Evolutionary conservation across 2,888 invertebrate species (phyloP), one percentile per base, ranked within the genome.

Genomic region (Magallana nippona): DNA sequence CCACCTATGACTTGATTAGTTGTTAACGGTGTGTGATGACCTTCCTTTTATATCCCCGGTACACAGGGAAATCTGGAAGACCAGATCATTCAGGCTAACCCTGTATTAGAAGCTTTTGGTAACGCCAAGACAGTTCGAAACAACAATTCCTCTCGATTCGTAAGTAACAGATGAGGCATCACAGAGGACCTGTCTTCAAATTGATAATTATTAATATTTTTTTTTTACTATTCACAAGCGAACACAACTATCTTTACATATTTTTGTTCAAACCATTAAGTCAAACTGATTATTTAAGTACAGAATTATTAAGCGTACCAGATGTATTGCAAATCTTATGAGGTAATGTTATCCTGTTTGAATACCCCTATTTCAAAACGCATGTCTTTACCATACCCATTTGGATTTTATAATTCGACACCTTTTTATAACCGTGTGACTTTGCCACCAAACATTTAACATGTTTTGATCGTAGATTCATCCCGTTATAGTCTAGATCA

Each of bases 81-180:
- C 96, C 99, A 99, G 95, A 98, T 99, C 95, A 98, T 99, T 93
- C 99, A 99, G 95, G 99, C 99, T 95, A 99, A 99, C 95, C 92
- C 92, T 17, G 92, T 92, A 63, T 88, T 92, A 78, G 92, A 92
- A 83, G 92, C 92, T 19, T 92, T 89, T 86, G 92, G 92, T 81
- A 92, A 92, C 84, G 92, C 88, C 86, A 92, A 92, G 87, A 92
- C 92, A 78, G 88, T 89, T 56, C 83, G 99, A 97, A 99, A 99
- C 96, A 99, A 99, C 96, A 99, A 99, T 97, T 99, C 99, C 89
- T 99, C 99, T 91, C 98, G 99, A 96, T 99, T 99, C 97, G 99
- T 98, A 97, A 98, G 98, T 98, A 81, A 62, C 32, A 44, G 44
- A 3, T 13, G 57, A 19, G 19, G 32, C 60, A n/a, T 10, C 13